Evolutionary conservation across 2,797 vertebrate species (phyloP).

Genomic region (Enteromius anoplus): DNA sequence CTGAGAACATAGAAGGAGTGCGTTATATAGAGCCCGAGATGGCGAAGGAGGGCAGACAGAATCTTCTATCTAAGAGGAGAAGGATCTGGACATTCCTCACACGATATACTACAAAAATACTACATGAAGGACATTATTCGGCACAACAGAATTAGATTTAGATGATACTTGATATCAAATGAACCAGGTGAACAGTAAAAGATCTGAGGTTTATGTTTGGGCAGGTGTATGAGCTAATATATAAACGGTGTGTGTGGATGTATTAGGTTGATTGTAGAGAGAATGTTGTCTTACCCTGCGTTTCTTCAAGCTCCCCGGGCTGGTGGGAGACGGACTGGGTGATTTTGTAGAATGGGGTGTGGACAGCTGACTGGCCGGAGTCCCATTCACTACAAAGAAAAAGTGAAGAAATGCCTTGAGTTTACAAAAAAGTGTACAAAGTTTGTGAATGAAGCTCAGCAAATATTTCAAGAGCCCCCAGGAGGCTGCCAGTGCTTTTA

Average conservation of each 20-base stretch:
- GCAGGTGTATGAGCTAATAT: neutral
- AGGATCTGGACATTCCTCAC: neutral
- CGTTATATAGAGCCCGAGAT: constrained; percentile 65
- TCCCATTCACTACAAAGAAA: constrained; percentile 88
- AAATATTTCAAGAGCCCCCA: constrained; percentile 15
- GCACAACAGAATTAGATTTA: neutral
- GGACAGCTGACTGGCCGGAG: constrained; percentile 92
- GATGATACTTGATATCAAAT: constrained; percentile 1
- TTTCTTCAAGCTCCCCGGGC: constrained; percentile 89
- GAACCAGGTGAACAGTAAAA: neutral
- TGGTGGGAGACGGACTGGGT: constrained; percentile 91
- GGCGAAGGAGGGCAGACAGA: neutral
- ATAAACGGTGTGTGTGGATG: constrained; percentile 17
- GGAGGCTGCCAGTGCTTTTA: neutral
- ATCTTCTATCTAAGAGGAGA: constrained; percentile 23
- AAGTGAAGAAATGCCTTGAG: constrained; percentile 35
- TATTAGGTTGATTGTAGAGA: neutral
- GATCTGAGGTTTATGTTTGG: neutral
- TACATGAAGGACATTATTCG: neutral
- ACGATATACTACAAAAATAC: neutral
- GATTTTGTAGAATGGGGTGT: constrained; percentile 93
- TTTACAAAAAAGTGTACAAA: neutral
- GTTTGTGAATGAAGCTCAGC: constrained; percentile 37
- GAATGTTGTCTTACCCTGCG: constrained; percentile 84
- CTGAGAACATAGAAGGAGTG: constrained; percentile 80